Evolutionary conservation across 1,140 invertebrate species (phyloP), one percentile per base, ranked within the genome.

Genomic region (Monochamus saltuarius): DNA sequence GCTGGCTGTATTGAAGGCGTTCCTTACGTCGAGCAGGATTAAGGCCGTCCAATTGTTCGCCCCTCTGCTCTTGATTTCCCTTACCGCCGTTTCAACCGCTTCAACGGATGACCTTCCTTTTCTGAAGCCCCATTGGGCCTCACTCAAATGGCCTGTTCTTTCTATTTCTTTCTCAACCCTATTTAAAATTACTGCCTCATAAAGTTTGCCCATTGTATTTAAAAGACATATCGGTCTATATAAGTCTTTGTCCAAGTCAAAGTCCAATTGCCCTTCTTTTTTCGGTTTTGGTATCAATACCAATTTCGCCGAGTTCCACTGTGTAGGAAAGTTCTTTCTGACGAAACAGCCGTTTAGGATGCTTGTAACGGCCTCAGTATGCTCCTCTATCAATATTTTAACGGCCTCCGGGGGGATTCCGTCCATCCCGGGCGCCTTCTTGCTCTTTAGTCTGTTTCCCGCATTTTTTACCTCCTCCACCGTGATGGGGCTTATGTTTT

Each of bases 91-190:
- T 0, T 56, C 16, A 7, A 76, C 56, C 1, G 72, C 72, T 39
- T 72, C 66, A 7, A 66, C 56, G 3, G 73, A 76, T 4, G 70
- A 74, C 42, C n/a, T n/a, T n/a, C n/a, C n/a, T n/a, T n/a, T n/a
- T n/a, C n/a, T n/a, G n/a, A n/a, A n/a, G n/a, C n/a, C n/a, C n/a
- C n/a, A n/a, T n/a, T n/a, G n/a, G n/a, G n/a, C n/a, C n/a, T n/a
- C n/a, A n/a, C n/a, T n/a, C 47, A 60, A 1, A 70, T 70, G 52
- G 50, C 55, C n/a, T 7, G 16, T 34, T 2, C 38, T 10, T 11
- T 59, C 47, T 2, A 66, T n/a, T 10, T 57, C 35, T 40, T 9
- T 17, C 40, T 63, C 47, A 7, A 66, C 19, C 11, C 62, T 51
- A 0, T 17, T 49, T 16, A 50, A 46, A 2, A 73, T 36, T 9